Base-by-base conservation (phyloP, 1,140 invertebrate species). In the Bombus difficillimus region DNA sequence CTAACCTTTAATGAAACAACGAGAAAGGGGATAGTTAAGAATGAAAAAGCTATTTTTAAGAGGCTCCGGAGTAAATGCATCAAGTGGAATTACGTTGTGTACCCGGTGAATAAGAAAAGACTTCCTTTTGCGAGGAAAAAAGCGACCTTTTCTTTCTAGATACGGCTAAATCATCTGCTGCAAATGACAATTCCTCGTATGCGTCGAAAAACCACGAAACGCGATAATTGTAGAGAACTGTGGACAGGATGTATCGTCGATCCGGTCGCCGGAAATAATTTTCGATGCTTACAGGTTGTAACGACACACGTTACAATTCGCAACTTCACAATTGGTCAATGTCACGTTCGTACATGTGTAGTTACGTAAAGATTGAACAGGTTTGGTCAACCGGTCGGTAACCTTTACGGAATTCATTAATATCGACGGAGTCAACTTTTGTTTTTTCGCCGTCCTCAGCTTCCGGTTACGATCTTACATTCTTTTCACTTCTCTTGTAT, bases 271-370 rank as follows among this genome's bases (percentile, higher is more conserved):
- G 92, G 92, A 93, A 93, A 88, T 92, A 86, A 89, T 91, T 90
- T 88, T 85, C 89, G 86, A 81, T 84, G 86, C 83, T 87, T 85
- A 85, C 81, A 85, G 80, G 85, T 86, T 84, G 86, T 83, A 85
- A 88, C 81, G 86, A 87, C 75, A 89, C 88, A 87, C 85, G 84
- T 57, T 89, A 89, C 87, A 81, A 75, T 86, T 81, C 80, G 53
- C 69, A 66, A 74, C 80, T 76, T 91, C 87, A 87, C 88, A 92
- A 93, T 92, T 92, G 90, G 90, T 91, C 93, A 93, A 93, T 93
- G 93, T 91, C 93, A 93, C 74, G 86, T 88, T 74, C 75, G 92
- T 92, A 86, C 92, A 84, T 81, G 85, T 89, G 92, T 74, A 92
- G 89, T 74, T 22, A 77, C 22, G 62, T 79, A 68, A 84, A 59